Evolutionary conservation across 2,113 vertebrate species (phyloP).

Genomic region (Reinhardtius hippoglossoides): DNA sequence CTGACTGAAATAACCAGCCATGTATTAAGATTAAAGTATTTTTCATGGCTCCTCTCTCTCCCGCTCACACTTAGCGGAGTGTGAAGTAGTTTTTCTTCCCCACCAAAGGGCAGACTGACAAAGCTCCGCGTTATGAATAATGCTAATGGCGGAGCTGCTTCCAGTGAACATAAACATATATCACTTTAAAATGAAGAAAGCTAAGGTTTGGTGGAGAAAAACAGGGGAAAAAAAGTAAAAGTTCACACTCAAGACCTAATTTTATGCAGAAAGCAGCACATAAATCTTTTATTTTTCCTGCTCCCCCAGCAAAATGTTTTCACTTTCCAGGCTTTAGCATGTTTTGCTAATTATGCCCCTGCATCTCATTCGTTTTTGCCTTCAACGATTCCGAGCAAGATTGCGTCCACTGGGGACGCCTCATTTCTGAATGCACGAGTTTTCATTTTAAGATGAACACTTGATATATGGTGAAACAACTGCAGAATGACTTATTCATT

Average conservation of each 20-base stretch:
- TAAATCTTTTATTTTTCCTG: slow-evolving; percentile 70
- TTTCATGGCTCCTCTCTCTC: slow-evolving; percentile 40
- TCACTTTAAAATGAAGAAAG: slow-evolving; percentile 52
- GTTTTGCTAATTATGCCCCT: slow-evolving; percentile 65
- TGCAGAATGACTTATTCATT: not conserved
- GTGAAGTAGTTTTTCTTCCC: slow-evolving; percentile 57
- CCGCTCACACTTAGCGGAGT: slow-evolving; percentile 40
- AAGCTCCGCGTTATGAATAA: slow-evolving; percentile 71
- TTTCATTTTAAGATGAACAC: slow-evolving; percentile 4
- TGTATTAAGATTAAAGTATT: slow-evolving; percentile 39
- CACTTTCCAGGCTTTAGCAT: slow-evolving; percentile 55
- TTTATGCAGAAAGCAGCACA: slow-evolving; percentile 70
- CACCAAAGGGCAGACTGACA: slow-evolving; percentile 51
- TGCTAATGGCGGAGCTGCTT: slow-evolving; percentile 69
- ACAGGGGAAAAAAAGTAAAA: not conserved
- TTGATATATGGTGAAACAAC: slow-evolving; percentile 17
- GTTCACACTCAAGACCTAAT: slow-evolving; percentile 46
- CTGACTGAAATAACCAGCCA: slow-evolving; percentile 49
- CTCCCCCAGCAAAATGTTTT: slow-evolving; percentile 59
- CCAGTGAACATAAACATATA: slow-evolving; percentile 67
- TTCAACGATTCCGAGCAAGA: slow-evolving; percentile 16
- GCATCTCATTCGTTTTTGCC: slow-evolving; percentile 23
- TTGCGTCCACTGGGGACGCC: slow-evolving; percentile 1
- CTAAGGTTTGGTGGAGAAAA: slow-evolving; percentile 36
- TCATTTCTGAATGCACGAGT: not conserved